Percentiles rank a stretch among this genome's conserved stretches.
Evolutionary conservation across 2,113 vertebrate genomes (phyloP).

Genomic region (Charadrius vociferus): DNA sequence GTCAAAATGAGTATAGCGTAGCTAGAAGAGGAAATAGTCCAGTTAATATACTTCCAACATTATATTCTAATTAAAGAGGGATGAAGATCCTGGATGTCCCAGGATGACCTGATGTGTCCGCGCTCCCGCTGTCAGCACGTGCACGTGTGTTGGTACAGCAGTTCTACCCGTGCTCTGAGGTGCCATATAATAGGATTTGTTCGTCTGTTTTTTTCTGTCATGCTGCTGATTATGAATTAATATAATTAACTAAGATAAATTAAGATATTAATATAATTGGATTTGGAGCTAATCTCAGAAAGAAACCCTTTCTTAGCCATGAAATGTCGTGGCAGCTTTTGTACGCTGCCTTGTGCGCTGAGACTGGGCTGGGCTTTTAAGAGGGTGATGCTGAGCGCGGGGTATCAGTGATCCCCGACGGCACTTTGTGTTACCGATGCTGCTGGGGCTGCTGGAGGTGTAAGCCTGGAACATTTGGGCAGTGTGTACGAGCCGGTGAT

Average conservation of each 20-base stretch:
- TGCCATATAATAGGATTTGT: neutral
- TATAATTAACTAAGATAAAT: neutral
- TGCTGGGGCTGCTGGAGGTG: neutral
- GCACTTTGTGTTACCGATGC: neutral
- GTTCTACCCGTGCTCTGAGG: neutral
- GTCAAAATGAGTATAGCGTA: neutral
- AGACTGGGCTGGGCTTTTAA: neutral
- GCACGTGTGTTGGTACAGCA: neutral
- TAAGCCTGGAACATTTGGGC: neutral
- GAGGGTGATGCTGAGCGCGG: neutral
- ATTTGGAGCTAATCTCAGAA: neutral
- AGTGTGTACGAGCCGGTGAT: accelerated
- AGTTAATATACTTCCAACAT: neutral
- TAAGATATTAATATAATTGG: neutral
- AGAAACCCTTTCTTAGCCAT: neutral
- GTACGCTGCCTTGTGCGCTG: accelerated
- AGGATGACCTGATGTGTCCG: neutral
- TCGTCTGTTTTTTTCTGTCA: neutral
- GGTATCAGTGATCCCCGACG: accelerated
- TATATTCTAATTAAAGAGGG: neutral
- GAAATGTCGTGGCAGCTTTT: neutral
- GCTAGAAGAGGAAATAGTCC: neutral
- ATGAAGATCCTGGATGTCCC: neutral
- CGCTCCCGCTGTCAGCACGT: neutral
- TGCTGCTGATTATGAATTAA: neutral